Evolutionary conservation across 2,113 vertebrate species (phyloP).

Genomic region (Pithys albifrons): DNA sequence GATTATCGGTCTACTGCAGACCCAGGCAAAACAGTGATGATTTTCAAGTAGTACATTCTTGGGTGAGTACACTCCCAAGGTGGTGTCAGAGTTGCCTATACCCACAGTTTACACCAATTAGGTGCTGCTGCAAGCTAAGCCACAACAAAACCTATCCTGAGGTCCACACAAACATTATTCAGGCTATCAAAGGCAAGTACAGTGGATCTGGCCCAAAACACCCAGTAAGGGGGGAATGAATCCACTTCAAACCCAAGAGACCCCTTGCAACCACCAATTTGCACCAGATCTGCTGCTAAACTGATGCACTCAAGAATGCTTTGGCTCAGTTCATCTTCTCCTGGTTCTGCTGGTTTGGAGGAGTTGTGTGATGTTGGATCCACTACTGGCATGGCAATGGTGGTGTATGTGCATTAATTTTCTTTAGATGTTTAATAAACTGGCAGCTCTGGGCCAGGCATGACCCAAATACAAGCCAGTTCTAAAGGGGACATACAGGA

Average conservation of each 20-base stretch:
- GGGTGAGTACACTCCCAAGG: accelerated
- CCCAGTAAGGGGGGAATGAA: neutral
- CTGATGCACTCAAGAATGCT: neutral
- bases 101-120: neutral
- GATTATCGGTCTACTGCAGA: neutral
- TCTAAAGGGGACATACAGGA: neutral
- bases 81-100: neutral
- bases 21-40: neutral
- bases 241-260: neutral
- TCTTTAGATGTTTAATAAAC: neutral
- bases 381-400: neutral
- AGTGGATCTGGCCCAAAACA: neutral
- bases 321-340: neutral
- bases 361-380: neutral
- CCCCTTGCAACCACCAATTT: neutral
- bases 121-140: neutral
- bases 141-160: neutral
- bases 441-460: neutral
- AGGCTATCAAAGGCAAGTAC: neutral
- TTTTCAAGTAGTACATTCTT: neutral
- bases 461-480: neutral
- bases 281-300: neutral
- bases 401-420: neutral
- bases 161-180: neutral
- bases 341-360: neutral